Conservation (phyloP, 37 sponge, comb jelly and placozoan genomes). For the Spongilla lacustris region DNA sequence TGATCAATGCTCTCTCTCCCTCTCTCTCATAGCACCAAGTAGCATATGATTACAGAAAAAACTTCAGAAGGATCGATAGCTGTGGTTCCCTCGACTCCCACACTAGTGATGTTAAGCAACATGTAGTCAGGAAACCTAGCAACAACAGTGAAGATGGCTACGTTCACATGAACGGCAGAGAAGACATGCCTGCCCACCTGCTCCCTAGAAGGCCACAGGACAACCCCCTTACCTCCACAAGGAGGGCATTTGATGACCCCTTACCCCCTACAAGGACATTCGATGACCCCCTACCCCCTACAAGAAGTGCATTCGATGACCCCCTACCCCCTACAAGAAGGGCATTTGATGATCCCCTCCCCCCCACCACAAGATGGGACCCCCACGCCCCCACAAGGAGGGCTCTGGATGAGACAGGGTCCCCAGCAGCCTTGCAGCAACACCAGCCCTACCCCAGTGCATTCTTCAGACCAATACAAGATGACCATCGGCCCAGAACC, state of each 20-base stretch:
- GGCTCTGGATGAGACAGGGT: background rate
- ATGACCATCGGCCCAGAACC: background rate
- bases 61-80: constrained; percentile 68
- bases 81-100: constrained; percentile 83
- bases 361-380: background rate
- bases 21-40: background rate
- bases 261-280: no score
- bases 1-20: no score
- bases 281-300: no score
- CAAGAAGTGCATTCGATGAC: background rate
- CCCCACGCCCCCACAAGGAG: background rate
- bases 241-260: background rate
- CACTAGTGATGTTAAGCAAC: background rate
- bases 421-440: background rate
- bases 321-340: background rate
- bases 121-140: background rate
- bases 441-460: background rate
- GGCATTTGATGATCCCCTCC: background rate
- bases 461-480: background rate
- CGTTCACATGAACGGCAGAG: background rate
- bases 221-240: background rate
- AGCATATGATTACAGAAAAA: background rate
- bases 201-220: background rate
- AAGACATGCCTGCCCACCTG: background rate
- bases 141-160: background rate